A percentile compares a stretch with the other conserved stretches of the same genome.
Evolutionary conservation across 2,888 invertebrate species (phyloP).

Genomic region (Tetragnatha montana): DNA sequence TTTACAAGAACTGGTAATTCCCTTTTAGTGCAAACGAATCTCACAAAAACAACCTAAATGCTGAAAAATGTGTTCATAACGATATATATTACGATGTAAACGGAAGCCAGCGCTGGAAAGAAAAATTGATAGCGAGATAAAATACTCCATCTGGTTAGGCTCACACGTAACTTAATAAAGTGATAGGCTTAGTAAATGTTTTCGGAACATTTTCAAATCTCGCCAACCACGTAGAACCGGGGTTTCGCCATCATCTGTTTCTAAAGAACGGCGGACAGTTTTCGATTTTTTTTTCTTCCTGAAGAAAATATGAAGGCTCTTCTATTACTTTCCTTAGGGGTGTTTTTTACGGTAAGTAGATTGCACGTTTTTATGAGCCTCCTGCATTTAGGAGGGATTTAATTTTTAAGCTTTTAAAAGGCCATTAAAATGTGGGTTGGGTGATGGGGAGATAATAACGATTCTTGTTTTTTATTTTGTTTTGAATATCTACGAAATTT

Average conservation of each 20-base stretch:
- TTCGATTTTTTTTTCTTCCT: not conserved
- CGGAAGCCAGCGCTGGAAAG: not conserved
- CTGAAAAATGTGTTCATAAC: not conserved
- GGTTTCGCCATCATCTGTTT: not conserved
- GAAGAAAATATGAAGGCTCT: slow-evolving; percentile 28
- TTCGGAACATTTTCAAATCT: slow-evolving; percentile 13
- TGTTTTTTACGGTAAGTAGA: slow-evolving; percentile 19
- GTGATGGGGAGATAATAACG: too few species aligned
- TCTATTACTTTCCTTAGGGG: not conserved
- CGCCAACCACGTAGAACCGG: not conserved
- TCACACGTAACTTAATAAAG: slow-evolving; percentile 43
- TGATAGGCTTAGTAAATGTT: slow-evolving; percentile 35
- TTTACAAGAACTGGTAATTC: not conserved
- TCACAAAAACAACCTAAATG: not conserved
- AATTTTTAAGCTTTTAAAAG: not conserved
- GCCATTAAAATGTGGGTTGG: not conserved
- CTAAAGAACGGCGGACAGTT: not conserved
- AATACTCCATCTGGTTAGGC: slow-evolving; percentile 23
- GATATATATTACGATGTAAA: not conserved
- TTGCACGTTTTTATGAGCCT: not conserved
- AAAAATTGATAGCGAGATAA: slow-evolving; percentile 43
- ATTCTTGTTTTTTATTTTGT: too few species aligned
- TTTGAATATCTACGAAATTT: too few species aligned
- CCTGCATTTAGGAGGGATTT: not conserved
- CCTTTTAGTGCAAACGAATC: not conserved